Percentiles rank a stretch among this genome's conserved stretches.
Evolutionary conservation across 1,140 invertebrate species (phyloP).

Genomic region (Sogatella furcifera): DNA sequence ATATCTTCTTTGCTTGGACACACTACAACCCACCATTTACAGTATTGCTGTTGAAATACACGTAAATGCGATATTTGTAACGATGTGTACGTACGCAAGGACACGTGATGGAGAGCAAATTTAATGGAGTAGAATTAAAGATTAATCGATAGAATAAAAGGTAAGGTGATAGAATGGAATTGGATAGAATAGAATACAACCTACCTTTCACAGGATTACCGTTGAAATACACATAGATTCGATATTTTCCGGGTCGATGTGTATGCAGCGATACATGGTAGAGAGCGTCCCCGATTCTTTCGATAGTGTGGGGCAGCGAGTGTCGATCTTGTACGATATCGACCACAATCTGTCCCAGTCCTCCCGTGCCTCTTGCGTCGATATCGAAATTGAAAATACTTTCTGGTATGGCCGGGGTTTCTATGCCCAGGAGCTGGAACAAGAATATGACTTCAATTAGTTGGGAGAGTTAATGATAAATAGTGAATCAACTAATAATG

Average conservation of each 20-base stretch:
- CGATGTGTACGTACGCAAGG: no score
- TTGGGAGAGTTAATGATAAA: background rate
- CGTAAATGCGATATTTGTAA: no score
- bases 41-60: no score
- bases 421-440: conserved; percentile 48
- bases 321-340: conserved; percentile 79
- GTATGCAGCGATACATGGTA: conserved; percentile 87
- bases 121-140: no score
- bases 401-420: conserved; percentile 48
- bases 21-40: no score
- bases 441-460: conserved; percentile 1
- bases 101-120: no score
- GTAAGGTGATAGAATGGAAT: background rate
- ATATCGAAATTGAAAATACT: conserved; percentile 64
- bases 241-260: conserved; percentile 79
- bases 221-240: conserved; percentile 90
- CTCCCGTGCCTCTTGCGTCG: conserved; percentile 73
- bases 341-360: conserved; percentile 75
- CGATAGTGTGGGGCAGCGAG: conserved; percentile 71
- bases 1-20: no score
- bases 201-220: conserved; percentile 86
- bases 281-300: conserved; percentile 67
- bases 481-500: no score
- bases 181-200: background rate
- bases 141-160: no score